A percentile compares a stretch with the other conserved stretches of the same genome.
Conservation (phyloP, 2,888 invertebrate genomes). For the Mythimna pallens region DNA sequence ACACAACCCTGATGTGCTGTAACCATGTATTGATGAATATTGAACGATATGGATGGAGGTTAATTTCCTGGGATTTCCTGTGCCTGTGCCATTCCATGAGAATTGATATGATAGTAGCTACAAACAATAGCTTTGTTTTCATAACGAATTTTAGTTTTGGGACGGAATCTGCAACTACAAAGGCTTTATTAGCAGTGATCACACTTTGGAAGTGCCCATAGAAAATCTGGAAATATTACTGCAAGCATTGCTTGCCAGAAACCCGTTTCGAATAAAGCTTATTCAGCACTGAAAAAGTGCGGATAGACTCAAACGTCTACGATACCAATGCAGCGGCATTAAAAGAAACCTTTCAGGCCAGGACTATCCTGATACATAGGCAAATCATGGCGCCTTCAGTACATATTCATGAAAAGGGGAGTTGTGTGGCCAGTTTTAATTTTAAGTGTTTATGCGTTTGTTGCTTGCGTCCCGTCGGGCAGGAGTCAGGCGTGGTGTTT, state of each 20-base stretch:
- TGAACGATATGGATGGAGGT: constrained; percentile 50
- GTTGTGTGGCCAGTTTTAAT: constrained; percentile 77
- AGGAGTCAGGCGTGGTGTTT: constrained; percentile 83
- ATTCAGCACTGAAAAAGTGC: neutral
- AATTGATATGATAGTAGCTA: constrained; percentile 15
- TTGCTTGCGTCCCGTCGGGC: constrained; percentile 69
- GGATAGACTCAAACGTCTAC: neutral
- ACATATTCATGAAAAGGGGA: constrained; percentile 62
- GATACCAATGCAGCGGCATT: neutral
- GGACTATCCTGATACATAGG: constrained; percentile 50
- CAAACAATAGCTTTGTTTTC: constrained; percentile 1
- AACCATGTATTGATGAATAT: constrained; percentile 67
- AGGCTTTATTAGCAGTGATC: neutral
- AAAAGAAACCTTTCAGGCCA: neutral
- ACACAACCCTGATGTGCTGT: constrained; percentile 69
- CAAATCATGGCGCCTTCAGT: constrained; percentile 44
- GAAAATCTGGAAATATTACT: neutral
- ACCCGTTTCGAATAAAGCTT: neutral
- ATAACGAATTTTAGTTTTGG: neutral
- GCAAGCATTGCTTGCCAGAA: no score
- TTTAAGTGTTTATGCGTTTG: constrained; percentile 76
- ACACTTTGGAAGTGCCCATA: neutral
- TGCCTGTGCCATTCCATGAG: constrained; percentile 4
- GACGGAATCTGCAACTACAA: neutral
- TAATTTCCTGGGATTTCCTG: constrained; percentile 52